A percentile compares a stretch with the other conserved stretches of the same genome.
These are phyloP conservation scores for Pelecanoides urinatrix DNA, from an alignment of 2,113 vertebrate species.

Conservation along the genomic window DNA sequence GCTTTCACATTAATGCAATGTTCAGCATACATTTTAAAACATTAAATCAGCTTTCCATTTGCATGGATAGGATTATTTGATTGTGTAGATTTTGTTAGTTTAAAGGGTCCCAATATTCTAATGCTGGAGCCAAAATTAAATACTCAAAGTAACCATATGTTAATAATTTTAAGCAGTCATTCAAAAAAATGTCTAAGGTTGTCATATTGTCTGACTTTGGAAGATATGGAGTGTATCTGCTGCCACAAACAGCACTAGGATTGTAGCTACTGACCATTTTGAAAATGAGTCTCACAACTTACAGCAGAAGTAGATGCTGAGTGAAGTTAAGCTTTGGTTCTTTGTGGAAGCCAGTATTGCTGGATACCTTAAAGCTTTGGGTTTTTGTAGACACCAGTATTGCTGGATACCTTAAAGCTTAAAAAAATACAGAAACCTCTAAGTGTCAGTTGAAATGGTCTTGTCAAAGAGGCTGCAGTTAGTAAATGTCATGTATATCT, in stretches of 20 bases:
- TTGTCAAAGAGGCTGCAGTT: background rate
- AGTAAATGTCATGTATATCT: background rate
- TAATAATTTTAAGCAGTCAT: background rate
- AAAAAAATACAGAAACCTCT: background rate
- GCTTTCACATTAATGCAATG: slow-evolving; percentile 18
- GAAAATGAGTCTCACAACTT: background rate
- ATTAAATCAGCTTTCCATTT: slow-evolving; percentile 5
- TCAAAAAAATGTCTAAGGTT: background rate
- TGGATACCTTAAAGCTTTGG: background rate
- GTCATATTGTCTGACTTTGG: background rate
- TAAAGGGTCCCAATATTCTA: background rate
- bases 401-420: background rate
- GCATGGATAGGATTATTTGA: background rate
- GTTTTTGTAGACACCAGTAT: background rate
- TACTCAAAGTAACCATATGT: background rate
- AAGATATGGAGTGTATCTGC: background rate
- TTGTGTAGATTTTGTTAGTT: background rate
- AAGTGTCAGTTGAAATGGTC: background rate
- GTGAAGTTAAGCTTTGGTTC: background rate
- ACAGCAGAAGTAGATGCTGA: background rate
- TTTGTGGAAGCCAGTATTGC: background rate
- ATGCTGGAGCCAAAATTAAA: background rate
- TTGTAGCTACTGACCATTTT: background rate
- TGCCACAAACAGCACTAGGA: background rate
- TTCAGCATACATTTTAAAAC: slow-evolving; percentile 16